Evolutionary conservation across 2,888 invertebrate species (phyloP).

Genomic region (Criorhina ranunculi): DNA sequence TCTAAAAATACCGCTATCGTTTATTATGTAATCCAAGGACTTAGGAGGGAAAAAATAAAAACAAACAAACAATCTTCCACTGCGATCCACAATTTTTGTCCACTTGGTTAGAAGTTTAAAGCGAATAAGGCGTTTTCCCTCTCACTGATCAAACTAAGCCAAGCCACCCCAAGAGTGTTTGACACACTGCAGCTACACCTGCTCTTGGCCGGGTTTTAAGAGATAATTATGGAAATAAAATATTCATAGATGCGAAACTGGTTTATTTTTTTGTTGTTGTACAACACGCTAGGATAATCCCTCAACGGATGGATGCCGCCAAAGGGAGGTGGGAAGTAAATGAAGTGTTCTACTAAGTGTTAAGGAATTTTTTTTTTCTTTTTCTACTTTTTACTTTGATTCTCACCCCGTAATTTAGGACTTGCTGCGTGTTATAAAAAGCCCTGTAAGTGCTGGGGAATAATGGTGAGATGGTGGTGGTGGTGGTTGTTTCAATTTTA

Average conservation of each 20-base stretch:
- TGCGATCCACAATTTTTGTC: slow-evolving; percentile 69
- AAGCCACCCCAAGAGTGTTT: slow-evolving; percentile 29
- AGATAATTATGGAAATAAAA: slow-evolving; percentile 72
- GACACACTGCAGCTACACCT: slow-evolving; percentile 38
- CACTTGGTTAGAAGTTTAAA: slow-evolving; percentile 55
- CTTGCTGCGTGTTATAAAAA: slow-evolving; percentile 55
- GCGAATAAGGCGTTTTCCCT: slow-evolving; percentile 56
- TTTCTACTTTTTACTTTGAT: slow-evolving; percentile 3
- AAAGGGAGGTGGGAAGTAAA: slow-evolving; percentile 42
- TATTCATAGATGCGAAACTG: slow-evolving; percentile 74
- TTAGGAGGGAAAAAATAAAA: not conserved
- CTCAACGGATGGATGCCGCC: slow-evolving; percentile 53
- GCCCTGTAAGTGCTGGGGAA: slow-evolving; percentile 44
- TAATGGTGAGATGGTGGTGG: slow-evolving; percentile 14
- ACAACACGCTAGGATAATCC: slow-evolving; percentile 64
- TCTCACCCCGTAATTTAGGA: slow-evolving; percentile 63
- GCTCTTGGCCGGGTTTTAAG: slow-evolving; percentile 54
- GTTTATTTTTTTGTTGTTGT: slow-evolving; percentile 40
- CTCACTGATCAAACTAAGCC: slow-evolving; percentile 62
- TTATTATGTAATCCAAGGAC: slow-evolving; percentile 65
- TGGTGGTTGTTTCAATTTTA: slow-evolving; percentile 59
- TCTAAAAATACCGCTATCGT: slow-evolving; percentile 70
- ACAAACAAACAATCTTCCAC: slow-evolving; percentile 70
- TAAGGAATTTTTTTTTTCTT: slow-evolving; percentile 58
- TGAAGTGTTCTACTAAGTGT: slow-evolving; percentile 73